Conservation (phyloP, 2,888 invertebrate genomes). For the Aricia artaxerxes region DNA sequence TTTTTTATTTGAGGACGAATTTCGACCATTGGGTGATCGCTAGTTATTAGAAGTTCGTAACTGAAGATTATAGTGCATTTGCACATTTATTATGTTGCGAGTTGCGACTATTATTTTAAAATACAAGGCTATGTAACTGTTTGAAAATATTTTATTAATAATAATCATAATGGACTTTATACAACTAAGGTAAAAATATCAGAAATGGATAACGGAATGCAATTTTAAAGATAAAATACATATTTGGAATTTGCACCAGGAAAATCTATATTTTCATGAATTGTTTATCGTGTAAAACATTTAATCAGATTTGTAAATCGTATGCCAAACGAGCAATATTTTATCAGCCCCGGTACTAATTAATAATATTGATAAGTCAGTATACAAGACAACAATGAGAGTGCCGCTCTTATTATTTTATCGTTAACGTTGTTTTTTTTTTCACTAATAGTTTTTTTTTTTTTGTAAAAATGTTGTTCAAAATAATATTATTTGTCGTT, state of each 20-base stretch:
- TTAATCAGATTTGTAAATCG: conserved; percentile 20
- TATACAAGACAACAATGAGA: conserved; percentile 35
- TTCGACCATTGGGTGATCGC: too few species aligned
- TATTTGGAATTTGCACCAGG: background rate
- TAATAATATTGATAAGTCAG: conserved; percentile 33
- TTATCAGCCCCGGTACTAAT: conserved; percentile 31
- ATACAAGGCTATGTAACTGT: too few species aligned
- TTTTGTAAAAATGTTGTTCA: conserved; percentile 55
- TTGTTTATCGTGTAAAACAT: background rate
- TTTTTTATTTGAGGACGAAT: too few species aligned
- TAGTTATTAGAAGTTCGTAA: too few species aligned
- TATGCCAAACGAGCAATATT: conserved; percentile 17
- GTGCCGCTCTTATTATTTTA: conserved; percentile 44
- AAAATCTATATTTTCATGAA: background rate
- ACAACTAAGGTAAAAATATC: too few species aligned
- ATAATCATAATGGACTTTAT: too few species aligned
- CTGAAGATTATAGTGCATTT: too few species aligned
- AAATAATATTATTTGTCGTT: conserved; percentile 48
- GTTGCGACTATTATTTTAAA: too few species aligned
- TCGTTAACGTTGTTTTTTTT: conserved; percentile 21
- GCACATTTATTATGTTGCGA: too few species aligned
- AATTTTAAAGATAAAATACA: background rate
- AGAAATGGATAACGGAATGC: background rate
- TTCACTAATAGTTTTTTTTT: background rate
- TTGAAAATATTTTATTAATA: too few species aligned